These are phyloP conservation scores for Carcina quercana DNA, from an alignment of 2,888 invertebrate species.

Conservation along the genomic window DNA sequence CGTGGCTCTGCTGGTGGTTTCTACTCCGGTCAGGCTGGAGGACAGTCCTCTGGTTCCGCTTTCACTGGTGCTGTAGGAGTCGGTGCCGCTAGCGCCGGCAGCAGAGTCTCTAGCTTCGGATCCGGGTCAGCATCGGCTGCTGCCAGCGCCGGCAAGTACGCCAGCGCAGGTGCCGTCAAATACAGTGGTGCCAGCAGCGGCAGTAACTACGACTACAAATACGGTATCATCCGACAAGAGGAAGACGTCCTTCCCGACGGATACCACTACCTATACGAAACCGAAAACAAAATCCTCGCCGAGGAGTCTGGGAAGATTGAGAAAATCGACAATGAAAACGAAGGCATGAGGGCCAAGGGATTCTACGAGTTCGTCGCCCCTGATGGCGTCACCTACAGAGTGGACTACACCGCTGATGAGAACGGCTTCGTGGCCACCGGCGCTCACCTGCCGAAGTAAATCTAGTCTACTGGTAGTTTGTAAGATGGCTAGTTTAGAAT, in stretches of 20 bases:
- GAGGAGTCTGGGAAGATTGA: constrained; percentile 59
- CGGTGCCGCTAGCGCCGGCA: background rate
- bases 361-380: constrained; percentile 59
- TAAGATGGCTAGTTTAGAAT: no score
- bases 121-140: constrained; percentile 4
- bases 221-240: constrained; percentile 59
- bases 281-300: constrained; percentile 64
- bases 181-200: constrained; percentile 4
- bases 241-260: constrained; percentile 45
- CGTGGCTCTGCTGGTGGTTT: background rate
- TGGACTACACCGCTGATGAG: constrained; percentile 64
- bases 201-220: constrained; percentile 50
- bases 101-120: constrained; percentile 6
- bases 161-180: constrained; percentile 3
- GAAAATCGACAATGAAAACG: constrained; percentile 38
- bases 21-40: constrained; percentile 7
- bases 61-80: constrained; percentile 3
- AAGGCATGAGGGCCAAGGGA: constrained; percentile 49
- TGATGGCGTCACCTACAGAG: constrained; percentile 62
- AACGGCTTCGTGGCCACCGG: constrained; percentile 54
- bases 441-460: constrained; percentile 46
- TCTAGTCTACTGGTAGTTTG: constrained; percentile 23
- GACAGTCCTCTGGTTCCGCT: constrained; percentile 5
- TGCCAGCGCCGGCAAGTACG: constrained; percentile 6
- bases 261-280: constrained; percentile 64